Conservation (phyloP, 2,113 vertebrate genomes). For the Strix aluco region DNA sequence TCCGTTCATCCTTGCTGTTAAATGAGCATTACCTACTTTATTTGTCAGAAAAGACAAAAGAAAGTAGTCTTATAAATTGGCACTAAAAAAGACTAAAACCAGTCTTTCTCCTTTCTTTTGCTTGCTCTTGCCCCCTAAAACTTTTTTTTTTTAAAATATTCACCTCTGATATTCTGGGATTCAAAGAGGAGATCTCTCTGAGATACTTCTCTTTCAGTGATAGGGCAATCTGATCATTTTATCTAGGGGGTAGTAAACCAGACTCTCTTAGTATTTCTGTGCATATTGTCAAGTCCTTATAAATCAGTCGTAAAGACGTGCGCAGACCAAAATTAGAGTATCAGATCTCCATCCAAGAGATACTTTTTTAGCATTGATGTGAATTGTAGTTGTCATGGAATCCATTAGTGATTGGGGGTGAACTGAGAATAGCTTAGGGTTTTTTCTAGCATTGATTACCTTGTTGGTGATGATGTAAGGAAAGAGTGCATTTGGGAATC, state of each 20-base stretch:
- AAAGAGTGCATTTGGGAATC: not conserved
- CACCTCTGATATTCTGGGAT: not conserved
- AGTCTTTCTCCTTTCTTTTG: not conserved
- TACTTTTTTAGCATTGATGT: not conserved
- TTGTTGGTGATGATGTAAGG: not conserved
- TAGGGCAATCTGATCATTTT: not conserved
- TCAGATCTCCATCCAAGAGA: not conserved
- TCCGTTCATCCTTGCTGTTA: not conserved
- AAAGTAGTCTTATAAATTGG: not conserved
- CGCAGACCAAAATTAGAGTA: not conserved
- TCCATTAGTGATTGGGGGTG: not conserved
- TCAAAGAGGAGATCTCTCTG: not conserved
- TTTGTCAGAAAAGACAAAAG: not conserved
- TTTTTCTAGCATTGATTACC: not conserved
- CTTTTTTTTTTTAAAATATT: not conserved
- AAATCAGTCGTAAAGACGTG: not conserved
- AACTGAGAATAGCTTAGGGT: not conserved
- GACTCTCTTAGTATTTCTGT: not conserved
- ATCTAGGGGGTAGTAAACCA: not conserved
- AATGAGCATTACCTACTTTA: not conserved
- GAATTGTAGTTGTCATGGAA: not conserved
- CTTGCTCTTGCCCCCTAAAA: not conserved
- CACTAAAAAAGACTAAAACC: not conserved
- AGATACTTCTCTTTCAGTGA: not conserved
- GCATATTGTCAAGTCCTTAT: not conserved